Base-by-base conservation (phyloP, 1,140 invertebrate genomes). In the Anastrepha ludens region DNA sequence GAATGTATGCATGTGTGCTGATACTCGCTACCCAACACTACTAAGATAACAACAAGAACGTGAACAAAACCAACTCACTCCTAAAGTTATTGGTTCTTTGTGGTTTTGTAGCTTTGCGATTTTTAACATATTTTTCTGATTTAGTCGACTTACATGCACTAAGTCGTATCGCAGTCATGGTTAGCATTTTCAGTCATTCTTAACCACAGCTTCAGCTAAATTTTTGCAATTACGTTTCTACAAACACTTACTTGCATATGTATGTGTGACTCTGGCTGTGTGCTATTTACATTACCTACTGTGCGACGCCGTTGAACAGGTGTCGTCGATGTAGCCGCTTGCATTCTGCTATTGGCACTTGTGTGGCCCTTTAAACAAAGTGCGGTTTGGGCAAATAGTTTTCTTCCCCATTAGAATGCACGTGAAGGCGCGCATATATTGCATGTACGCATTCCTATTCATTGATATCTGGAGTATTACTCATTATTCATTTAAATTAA, bases 301-400 rank as follows among this genome's bases (percentile, higher is more conserved):
- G 41, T 81, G 17, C 29, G 47, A 55, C 47, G 74, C 47, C 20
- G 67, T 81, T 81, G 20, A 81, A 81, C 74, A 81, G 74, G 74
- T 81, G 74, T 81, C 74, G 47, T 81, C 74, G 17, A 55, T 41
- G 47, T 50, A 8, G 74, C 29, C 17, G n/a, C 41, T 39, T 13
- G 50, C 39, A 81, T 81, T 20, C n/a, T 11, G 17, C 13, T 20
- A 81, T 81, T 81, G 74, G n/a, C 74, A 81, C 74, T 81, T 81
- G 74, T 81, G 74, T 81, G 74, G 74, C 74, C 74, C 74, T 81
- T 81, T 81, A 81, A 81, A 81, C 74, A 55, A 81, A 55, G 47
- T 81, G n/a, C 41, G 17, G 41, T 15, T 74, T 74, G 13, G 29
- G 41, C 39, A 47, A 74, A 74, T 44, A 47, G 67, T 74, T 74